Conservation (phyloP, 2,888 invertebrate species). For the Antitype chi region DNA sequence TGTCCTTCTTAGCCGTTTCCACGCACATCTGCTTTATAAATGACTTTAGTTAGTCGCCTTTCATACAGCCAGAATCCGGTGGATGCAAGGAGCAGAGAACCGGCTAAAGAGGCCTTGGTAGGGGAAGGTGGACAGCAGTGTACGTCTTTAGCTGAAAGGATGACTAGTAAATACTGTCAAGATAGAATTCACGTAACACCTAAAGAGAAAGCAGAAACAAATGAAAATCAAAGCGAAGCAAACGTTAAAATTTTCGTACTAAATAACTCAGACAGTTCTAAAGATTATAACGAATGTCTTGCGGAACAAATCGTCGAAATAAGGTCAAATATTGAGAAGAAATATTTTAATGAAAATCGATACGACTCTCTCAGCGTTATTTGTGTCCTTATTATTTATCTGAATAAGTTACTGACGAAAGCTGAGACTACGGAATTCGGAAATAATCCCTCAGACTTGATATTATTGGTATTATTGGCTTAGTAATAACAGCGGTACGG, state of each 20-base stretch:
- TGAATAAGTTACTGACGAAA: constrained; percentile 38
- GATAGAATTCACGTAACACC: background rate
- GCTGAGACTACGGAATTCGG: background rate
- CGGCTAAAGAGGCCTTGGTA: no score
- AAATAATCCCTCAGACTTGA: background rate
- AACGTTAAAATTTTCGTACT: constrained; percentile 21
- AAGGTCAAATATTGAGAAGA: constrained; percentile 57
- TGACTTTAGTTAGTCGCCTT: no score
- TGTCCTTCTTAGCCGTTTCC: no score
- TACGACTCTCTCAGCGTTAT: constrained; percentile 35
- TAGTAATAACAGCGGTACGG: no score
- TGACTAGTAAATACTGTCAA: background rate
- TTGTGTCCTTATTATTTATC: constrained; percentile 40
- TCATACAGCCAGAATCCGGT: no score
- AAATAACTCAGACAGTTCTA: constrained; percentile 8
- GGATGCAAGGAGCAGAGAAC: no score
- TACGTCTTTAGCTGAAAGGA: no score
- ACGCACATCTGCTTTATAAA: no score
- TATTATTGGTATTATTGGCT: background rate
- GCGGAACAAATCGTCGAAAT: constrained; percentile 41
- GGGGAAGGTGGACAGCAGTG: no score
- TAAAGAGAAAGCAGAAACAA: constrained; percentile 15
- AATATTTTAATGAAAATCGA: constrained; percentile 56
- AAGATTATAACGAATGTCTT: constrained; percentile 44
- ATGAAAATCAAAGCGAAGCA: background rate